A percentile compares a stretch with the other conserved stretches of the same genome.
Conservation (phyloP, 2,797 vertebrate species). For the Argya squamiceps region DNA sequence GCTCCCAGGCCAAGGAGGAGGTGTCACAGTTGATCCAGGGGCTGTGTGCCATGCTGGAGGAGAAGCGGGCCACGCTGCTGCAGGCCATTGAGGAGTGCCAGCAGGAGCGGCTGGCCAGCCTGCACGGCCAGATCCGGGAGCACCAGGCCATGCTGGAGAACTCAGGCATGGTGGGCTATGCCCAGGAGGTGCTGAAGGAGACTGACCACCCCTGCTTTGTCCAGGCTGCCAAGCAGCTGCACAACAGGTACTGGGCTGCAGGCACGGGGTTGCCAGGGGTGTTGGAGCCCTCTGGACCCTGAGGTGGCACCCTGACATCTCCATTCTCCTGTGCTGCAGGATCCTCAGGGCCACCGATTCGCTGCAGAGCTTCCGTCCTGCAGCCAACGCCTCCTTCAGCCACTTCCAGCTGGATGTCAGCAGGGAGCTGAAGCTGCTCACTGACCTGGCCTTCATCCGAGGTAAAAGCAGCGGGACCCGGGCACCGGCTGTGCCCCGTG, state of each 20-base stretch:
- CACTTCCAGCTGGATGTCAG: constrained; percentile 90
- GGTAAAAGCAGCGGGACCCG: constrained; percentile 75
- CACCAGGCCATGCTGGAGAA: constrained; percentile 89
- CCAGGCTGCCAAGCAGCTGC: constrained; percentile 91
- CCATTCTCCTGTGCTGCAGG: constrained; percentile 62
- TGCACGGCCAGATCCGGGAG: constrained; percentile 86
- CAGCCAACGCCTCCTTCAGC: constrained; percentile 88
- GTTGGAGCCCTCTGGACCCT: background rate
- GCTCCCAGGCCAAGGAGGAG: constrained; percentile 87
- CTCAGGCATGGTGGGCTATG: constrained; percentile 89
- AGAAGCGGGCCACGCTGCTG: constrained; percentile 83
- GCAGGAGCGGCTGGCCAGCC: constrained; percentile 77
- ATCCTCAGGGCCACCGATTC: constrained; percentile 88
- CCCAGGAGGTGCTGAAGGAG: constrained; percentile 95
- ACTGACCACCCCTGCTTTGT: constrained; percentile 92
- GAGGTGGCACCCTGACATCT: background rate
- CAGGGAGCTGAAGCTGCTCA: constrained; percentile 87
- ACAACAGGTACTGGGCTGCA: constrained; percentile 80
- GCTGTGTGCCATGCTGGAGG: constrained; percentile 83
- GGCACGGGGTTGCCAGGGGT: fast-evolving
- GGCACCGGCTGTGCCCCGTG: background rate
- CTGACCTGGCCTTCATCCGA: constrained; percentile 86
- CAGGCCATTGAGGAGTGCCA: constrained; percentile 86
- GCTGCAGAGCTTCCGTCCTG: constrained; percentile 88
- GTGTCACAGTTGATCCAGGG: constrained; percentile 85